These are phyloP conservation scores for Spialia ferax DNA, from an alignment of 2,888 invertebrate genomes.

Conservation along the genomic window DNA sequence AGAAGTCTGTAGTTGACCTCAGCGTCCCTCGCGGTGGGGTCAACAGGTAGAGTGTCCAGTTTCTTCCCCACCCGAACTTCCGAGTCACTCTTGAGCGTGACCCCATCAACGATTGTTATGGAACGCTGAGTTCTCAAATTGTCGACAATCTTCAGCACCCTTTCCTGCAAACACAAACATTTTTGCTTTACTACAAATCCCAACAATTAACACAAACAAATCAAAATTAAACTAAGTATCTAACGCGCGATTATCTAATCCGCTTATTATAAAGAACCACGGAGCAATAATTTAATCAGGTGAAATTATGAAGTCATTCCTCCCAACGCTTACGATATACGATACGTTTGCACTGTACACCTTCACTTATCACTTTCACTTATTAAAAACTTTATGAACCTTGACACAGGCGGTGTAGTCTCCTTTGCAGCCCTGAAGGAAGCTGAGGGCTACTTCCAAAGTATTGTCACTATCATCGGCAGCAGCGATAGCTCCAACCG, in stretches of 20 bases:
- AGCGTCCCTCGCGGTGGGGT: constrained; percentile 90
- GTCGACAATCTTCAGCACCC: constrained; percentile 90
- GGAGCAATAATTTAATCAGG: constrained; percentile 40
- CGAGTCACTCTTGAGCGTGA: constrained; percentile 85
- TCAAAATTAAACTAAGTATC: too few relatives aligned
- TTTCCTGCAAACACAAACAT: constrained; percentile 85
- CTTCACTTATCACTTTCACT: constrained; percentile 76
- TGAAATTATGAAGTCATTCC: constrained; percentile 53
- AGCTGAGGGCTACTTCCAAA: constrained; percentile 88
- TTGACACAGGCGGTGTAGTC: constrained; percentile 91
- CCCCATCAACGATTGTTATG: constrained; percentile 88
- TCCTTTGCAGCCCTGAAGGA: constrained; percentile 90
- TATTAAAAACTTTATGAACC: constrained; percentile 81
- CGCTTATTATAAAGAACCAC: constrained; percentile 8
- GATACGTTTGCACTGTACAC: constrained; percentile 55
- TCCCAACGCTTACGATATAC: constrained; percentile 46
- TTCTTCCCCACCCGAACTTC: constrained; percentile 83
- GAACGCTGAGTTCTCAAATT: constrained; percentile 72
- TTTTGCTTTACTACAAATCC: constrained; percentile 3
- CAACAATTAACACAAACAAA: neutral
- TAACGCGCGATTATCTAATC: neutral
- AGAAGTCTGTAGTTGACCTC: constrained; percentile 91
- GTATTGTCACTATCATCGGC: constrained; percentile 80
- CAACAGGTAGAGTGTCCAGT: constrained; percentile 90
- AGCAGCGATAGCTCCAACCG: constrained; percentile 71